These are phyloP conservation scores for Drosophila flavopinicola DNA, from an alignment of 2,888 invertebrate genomes.

Conservation along the genomic window DNA sequence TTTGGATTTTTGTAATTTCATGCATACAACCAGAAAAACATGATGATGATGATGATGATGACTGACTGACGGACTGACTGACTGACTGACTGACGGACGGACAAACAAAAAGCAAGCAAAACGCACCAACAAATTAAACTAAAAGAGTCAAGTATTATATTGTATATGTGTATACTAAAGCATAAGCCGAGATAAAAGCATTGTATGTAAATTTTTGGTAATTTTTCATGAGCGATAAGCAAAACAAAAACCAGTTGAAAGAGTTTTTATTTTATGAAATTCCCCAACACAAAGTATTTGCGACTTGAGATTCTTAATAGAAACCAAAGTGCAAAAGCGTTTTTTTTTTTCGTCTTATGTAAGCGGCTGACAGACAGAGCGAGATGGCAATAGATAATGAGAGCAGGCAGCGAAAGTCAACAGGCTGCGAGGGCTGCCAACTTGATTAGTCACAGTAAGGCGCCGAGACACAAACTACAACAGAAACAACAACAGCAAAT, in stretches of 20 bases:
- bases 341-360: slow-evolving; percentile 36
- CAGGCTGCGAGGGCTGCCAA: slow-evolving; percentile 55
- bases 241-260: slow-evolving; percentile 46
- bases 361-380: slow-evolving; percentile 27
- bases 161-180: slow-evolving; percentile 5
- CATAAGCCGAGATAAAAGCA: slow-evolving; percentile 23
- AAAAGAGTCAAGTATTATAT: slow-evolving; percentile 32
- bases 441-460: slow-evolving; percentile 65
- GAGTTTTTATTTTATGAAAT: slow-evolving; percentile 16
- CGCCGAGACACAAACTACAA: slow-evolving; percentile 23
- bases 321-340: slow-evolving; percentile 34
- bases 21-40: slow-evolving; percentile 67
- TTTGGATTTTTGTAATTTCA: slow-evolving; percentile 40
- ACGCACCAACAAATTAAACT: slow-evolving; percentile 40
- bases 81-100: slow-evolving; percentile 5
- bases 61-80: neutral
- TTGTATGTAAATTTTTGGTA: slow-evolving; percentile 38
- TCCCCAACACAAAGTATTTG: slow-evolving; percentile 35
- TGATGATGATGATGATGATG: slow-evolving; percentile 34
- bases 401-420: slow-evolving; percentile 54
- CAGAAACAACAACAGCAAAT: slow-evolving; percentile 24
- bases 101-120: slow-evolving; percentile 40
- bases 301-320: slow-evolving; percentile 46
- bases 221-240: slow-evolving; percentile 29
- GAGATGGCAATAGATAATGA: slow-evolving; percentile 7